A percentile compares a stretch with the other conserved stretches of the same genome.
phyloP scores from a whole-genome alignment of 2,113 vertebrate genomes.

The Physeter macrocephalus region DNA sequence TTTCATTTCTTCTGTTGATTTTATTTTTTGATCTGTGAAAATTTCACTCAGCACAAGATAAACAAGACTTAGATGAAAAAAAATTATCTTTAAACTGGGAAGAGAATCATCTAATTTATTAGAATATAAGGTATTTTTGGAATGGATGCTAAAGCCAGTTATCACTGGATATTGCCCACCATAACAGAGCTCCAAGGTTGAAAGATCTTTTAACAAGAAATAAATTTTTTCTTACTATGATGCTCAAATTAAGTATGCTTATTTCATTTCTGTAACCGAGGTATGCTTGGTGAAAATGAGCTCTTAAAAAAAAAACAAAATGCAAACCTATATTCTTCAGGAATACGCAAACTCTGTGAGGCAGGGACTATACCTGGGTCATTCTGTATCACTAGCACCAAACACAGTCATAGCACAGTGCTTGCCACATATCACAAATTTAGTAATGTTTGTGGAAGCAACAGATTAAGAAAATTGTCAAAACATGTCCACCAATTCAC shows the following conservation, averaged over 20 bases:
- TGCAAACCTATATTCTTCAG: not conserved
- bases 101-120: slow-evolving; percentile 5
- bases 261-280: not conserved
- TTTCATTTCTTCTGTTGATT: not conserved
- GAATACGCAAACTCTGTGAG: not conserved
- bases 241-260: not conserved
- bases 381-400: not conserved
- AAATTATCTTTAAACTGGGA: not conserved
- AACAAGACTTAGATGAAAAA: not conserved
- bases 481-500: not conserved
- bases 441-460: not conserved
- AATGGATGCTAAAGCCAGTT: not conserved
- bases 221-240: not conserved
- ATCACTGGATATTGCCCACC: slow-evolving; percentile 3
- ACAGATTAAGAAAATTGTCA: not conserved
- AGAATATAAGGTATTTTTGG: not conserved
- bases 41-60: not conserved
- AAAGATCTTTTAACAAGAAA: slow-evolving; percentile 34
- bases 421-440: not conserved
- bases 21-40: slow-evolving; percentile 34
- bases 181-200: slow-evolving; percentile 14
- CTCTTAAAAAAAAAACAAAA: not conserved
- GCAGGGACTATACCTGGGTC: not conserved
- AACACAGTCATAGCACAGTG: not conserved
- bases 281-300: not conserved